These are phyloP conservation scores for Prunella himalayana DNA, from an alignment of 2,113 vertebrate genomes.

Conservation along the genomic window DNA sequence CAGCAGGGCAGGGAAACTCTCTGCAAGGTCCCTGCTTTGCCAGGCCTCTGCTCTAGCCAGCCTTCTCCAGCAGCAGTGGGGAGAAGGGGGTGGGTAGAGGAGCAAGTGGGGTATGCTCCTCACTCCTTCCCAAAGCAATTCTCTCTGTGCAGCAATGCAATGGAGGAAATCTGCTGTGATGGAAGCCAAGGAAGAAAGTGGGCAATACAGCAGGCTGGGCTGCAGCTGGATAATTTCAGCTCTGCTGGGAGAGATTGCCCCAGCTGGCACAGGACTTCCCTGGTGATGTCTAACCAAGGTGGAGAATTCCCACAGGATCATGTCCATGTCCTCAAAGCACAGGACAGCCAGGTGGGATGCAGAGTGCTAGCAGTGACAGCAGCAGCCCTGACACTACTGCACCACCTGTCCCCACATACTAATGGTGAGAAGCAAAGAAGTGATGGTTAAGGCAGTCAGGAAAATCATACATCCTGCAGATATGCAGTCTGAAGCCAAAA, in stretches of 20 bases:
- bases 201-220: accelerated
- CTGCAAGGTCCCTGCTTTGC: neutral
- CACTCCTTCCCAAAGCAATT: neutral
- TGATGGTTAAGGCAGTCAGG: neutral
- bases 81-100: too few species aligned
- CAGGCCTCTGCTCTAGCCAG: neutral
- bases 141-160: neutral
- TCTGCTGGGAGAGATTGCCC: accelerated
- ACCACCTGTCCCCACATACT: neutral
- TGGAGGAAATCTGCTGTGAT: neutral
- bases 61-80: neutral
- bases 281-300: neutral
- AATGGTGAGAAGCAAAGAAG: neutral
- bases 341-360: neutral
- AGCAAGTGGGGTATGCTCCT: neutral
- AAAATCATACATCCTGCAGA: neutral
- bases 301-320: neutral
- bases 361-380: neutral
- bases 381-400: neutral
- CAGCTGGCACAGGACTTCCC: neutral
- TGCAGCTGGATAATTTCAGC: neutral
- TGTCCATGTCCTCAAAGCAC: neutral
- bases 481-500: neutral
- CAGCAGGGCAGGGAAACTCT: neutral
- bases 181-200: neutral